Base-by-base conservation (phyloP, 1,140 invertebrate genomes). In the Bombyx mandarina region DNA sequence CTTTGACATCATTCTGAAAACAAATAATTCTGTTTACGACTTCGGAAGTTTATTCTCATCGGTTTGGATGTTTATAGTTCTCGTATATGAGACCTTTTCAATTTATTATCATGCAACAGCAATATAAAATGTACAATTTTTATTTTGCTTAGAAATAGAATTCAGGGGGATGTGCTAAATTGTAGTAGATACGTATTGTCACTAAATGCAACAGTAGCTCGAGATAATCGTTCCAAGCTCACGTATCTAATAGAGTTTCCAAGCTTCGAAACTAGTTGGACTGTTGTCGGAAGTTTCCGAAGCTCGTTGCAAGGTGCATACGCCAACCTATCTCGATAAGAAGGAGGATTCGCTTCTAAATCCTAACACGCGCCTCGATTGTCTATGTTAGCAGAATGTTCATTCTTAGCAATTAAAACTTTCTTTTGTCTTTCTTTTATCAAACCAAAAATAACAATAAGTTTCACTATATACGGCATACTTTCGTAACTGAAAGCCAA, bases 241-340 rank as follows among this genome's bases (percentile, higher is more conserved):
- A 83, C 80, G 80, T 86, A 80, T 78, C 79, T 86, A 80, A 86
- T 83, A 68, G 77, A 86, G 80, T 86, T 84, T 79, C 73, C 66
- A 70, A 83, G 79, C 78, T 85, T 79, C 77, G 72, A 81, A 86
- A 86, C 82, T 82, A 86, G 80, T 83, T 86, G 72, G 66, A 62
- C 70, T 82, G 77, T 81, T 77, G 76, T 79, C 68, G 75, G 67
- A 81, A 84, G 81, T 70, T 86, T 85, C 70, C 63, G 69, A 60
- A 63, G 61, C 65, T 70, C 72, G 66, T 65, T 73, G 77, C 79
- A 75, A 82, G 79, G 74, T 83, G 78, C 77, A 85, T 80, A 77
- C 79, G 72, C 70, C 65, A 69, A 81, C 74, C 77, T 74, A 71
- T 75, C 68, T 52, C 74, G 80, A 83, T 83, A 83, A 81, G 77